These are phyloP conservation scores for Aphidoletes aphidimyza DNA, from an alignment of 2,888 invertebrate species.

Conservation along the genomic window DNA sequence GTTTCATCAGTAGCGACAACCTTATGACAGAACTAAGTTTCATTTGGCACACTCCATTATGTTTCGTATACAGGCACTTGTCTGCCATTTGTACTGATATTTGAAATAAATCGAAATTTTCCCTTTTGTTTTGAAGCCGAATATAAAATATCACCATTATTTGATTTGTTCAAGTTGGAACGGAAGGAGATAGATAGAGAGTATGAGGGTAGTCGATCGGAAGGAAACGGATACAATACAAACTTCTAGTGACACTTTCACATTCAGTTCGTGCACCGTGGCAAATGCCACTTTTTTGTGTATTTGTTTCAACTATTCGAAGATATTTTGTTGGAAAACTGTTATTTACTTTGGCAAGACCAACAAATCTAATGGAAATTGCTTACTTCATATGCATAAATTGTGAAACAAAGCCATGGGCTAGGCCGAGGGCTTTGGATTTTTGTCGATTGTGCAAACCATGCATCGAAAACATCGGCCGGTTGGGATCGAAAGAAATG, in stretches of 20 bases:
- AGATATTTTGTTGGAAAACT: conserved; percentile 37
- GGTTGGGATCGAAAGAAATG: background rate
- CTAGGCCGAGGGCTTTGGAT: background rate
- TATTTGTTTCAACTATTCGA: background rate
- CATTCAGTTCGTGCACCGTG: background rate
- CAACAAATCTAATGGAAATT: conserved; percentile 11
- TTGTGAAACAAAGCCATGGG: background rate
- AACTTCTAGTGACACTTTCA: conserved; percentile 1
- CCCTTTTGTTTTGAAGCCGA: too few species aligned
- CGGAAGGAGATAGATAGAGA: background rate
- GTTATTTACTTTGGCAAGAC: background rate
- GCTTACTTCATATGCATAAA: conserved; percentile 51
- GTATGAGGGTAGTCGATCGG: background rate
- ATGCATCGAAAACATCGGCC: too few species aligned
- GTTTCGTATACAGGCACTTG: too few species aligned
- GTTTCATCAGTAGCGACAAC: too few species aligned
- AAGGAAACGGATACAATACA: conserved; percentile 15
- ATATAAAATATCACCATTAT: background rate
- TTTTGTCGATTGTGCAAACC: conserved; percentile 13
- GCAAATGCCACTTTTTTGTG: background rate
- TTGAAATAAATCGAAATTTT: too few species aligned
- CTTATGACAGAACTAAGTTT: too few species aligned
- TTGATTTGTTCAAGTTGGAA: conserved; percentile 17
- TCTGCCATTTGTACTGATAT: too few species aligned
- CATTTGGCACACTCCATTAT: too few species aligned